These are phyloP conservation scores for Crotalus viridis DNA, from an alignment of 2,113 vertebrate species.

Conservation along the genomic window DNA sequence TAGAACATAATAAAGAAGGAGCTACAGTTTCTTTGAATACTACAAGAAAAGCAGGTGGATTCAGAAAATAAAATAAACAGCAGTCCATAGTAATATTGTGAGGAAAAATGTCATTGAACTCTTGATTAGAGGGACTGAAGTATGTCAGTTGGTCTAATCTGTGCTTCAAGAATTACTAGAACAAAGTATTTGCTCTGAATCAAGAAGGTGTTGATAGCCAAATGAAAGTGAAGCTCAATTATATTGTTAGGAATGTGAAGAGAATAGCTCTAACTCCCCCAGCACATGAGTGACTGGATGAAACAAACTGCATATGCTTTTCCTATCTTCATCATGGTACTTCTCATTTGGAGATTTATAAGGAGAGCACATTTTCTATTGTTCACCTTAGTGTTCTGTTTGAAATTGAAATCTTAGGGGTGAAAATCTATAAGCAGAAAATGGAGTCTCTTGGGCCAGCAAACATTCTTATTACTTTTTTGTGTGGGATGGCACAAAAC, in stretches of 20 bases:
- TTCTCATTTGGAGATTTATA: neutral
- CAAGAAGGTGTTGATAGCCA: neutral
- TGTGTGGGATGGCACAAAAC: neutral
- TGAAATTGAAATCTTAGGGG: neutral
- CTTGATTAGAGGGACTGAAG: fast-evolving
- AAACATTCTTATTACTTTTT: neutral
- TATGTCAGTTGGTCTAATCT: neutral
- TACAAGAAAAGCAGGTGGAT: neutral
- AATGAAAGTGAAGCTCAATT: neutral
- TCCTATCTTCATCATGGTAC: neutral
- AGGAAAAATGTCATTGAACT: fast-evolving
- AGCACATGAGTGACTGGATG: conserved; percentile 19
- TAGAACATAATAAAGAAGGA: fast-evolving
- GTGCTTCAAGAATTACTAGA: neutral
- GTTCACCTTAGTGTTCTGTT: neutral
- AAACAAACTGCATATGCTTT: conserved; percentile 19
- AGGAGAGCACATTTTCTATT: neutral
- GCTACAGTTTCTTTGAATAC: fast-evolving
- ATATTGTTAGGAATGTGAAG: neutral
- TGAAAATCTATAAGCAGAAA: neutral
- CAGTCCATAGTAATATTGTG: fast-evolving
- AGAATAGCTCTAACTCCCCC: neutral
- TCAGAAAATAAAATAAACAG: neutral
- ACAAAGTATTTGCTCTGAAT: conserved; percentile 7
- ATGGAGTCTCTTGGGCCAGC: neutral